Evolutionary conservation across 1,140 invertebrate species (phyloP).

Genomic region (Drosophila truncata): DNA sequence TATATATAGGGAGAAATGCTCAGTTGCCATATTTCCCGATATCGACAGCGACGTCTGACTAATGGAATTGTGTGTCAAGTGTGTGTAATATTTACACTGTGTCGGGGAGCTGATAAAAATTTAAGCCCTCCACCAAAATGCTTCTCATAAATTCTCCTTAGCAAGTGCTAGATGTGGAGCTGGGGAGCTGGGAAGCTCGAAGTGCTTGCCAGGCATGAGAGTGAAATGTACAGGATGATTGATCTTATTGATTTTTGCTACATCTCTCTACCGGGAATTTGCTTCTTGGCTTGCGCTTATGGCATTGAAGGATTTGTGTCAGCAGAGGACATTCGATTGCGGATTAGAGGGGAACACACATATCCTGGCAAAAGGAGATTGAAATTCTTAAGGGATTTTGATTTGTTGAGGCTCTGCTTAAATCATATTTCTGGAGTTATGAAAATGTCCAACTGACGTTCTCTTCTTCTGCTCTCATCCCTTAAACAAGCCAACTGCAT

Average conservation of each 20-base stretch:
- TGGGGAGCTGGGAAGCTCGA: background rate
- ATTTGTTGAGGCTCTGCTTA: slow-evolving; percentile 31
- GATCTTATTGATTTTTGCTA: slow-evolving; percentile 77
- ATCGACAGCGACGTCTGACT: slow-evolving; percentile 78
- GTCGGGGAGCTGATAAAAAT: slow-evolving; percentile 84
- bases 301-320: slow-evolving; percentile 70
- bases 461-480: background rate
- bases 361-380: slow-evolving; percentile 10
- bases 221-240: slow-evolving; percentile 68
- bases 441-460: slow-evolving; percentile 12
- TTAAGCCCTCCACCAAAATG: slow-evolving; percentile 73
- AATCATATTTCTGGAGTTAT: background rate
- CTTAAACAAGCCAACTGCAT: slow-evolving; percentile 13
- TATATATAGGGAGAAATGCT: slow-evolving; percentile 8
- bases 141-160: slow-evolving; percentile 71
- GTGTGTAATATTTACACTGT: slow-evolving; percentile 83
- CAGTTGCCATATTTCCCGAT: slow-evolving; percentile 75
- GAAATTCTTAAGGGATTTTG: slow-evolving; percentile 33
- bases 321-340: slow-evolving; percentile 53
- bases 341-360: slow-evolving; percentile 24
- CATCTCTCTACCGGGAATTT: slow-evolving; percentile 43
- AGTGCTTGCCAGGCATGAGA: background rate
- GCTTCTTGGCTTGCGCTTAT: slow-evolving; percentile 41
- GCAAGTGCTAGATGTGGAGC: slow-evolving; percentile 15
- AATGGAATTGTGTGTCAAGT: slow-evolving; percentile 84